Evolutionary conservation across 2,888 invertebrate species (phyloP).

Genomic region (Rhogogaster chlorosoma): DNA sequence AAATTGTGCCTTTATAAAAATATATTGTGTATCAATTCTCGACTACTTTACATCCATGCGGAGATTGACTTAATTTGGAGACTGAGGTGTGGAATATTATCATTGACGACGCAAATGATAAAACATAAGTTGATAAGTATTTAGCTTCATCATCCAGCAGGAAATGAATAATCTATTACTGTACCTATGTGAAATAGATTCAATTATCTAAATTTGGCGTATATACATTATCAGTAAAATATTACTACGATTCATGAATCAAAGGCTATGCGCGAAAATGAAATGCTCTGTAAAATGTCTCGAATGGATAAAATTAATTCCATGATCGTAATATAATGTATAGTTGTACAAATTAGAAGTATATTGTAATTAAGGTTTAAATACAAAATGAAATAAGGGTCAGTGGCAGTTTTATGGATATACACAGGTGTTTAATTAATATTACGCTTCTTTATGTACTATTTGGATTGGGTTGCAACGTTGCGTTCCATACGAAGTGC

Average conservation of each 20-base stretch:
- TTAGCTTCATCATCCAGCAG: too few relatives aligned
- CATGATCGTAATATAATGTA: background rate
- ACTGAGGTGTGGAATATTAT: background rate
- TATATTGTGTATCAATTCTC: background rate
- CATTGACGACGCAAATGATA: background rate
- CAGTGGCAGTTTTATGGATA: background rate
- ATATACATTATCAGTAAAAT: background rate
- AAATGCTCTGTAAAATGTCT: background rate
- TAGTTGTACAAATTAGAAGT: background rate
- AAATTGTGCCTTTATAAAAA: background rate
- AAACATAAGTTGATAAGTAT: background rate
- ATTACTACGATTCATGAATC: too few relatives aligned
- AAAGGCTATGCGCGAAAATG: background rate
- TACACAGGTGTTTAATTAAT: background rate
- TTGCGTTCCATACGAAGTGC: background rate
- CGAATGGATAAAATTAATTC: background rate
- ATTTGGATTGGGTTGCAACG: background rate
- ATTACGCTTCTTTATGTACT: background rate
- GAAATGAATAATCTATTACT: background rate
- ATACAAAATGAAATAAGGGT: background rate
- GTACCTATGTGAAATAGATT: background rate
- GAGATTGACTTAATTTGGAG: background rate
- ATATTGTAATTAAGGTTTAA: background rate
- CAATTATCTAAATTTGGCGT: too few relatives aligned
- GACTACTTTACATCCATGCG: background rate